Percentiles rank a stretch among this genome's conserved stretches.
phyloP scores from a whole-genome alignment of 1,140 invertebrate species.

The Megalonaias nervosa region DNA sequence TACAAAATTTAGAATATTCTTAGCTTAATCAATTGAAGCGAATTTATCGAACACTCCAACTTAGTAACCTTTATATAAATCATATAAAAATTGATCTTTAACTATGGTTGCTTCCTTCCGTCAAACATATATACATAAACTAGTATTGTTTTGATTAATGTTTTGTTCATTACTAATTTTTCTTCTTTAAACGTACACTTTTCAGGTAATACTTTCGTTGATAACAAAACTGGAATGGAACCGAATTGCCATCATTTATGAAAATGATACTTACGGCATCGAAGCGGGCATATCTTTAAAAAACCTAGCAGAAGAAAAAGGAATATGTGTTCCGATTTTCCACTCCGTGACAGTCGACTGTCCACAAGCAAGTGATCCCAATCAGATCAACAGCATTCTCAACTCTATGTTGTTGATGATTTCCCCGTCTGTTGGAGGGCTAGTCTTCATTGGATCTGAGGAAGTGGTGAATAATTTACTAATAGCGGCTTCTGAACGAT shows the following conservation, averaged over 20 bases:
- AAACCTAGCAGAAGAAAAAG: background rate
- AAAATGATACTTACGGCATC: constrained; percentile 29
- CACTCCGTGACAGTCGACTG: background rate
- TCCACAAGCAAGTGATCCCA: background rate
- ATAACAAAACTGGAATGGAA: constrained; percentile 36
- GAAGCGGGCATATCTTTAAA: constrained; percentile 3
- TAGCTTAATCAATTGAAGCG: too few relatives aligned
- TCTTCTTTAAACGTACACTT: background rate
- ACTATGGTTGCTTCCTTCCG: too few relatives aligned
- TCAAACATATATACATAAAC: too few relatives aligned
- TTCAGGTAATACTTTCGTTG: constrained; percentile 31
- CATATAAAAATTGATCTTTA: too few relatives aligned
- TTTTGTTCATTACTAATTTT: too few relatives aligned
- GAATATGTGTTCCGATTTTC: constrained; percentile 25
- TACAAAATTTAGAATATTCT: too few relatives aligned
- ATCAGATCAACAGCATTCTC: background rate
- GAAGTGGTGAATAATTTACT: constrained; percentile 10
- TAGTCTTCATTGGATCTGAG: constrained; percentile 16
- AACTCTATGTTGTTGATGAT: background rate
- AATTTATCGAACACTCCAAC: too few relatives aligned
- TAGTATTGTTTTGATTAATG: too few relatives aligned
- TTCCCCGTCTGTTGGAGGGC: constrained; percentile 6
- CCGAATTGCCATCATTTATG: constrained; percentile 35
- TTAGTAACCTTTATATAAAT: too few relatives aligned
- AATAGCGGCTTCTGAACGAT: background rate